Evolutionary conservation across 2,888 invertebrate species (phyloP).

Genomic region (Megamerina dolium): DNA sequence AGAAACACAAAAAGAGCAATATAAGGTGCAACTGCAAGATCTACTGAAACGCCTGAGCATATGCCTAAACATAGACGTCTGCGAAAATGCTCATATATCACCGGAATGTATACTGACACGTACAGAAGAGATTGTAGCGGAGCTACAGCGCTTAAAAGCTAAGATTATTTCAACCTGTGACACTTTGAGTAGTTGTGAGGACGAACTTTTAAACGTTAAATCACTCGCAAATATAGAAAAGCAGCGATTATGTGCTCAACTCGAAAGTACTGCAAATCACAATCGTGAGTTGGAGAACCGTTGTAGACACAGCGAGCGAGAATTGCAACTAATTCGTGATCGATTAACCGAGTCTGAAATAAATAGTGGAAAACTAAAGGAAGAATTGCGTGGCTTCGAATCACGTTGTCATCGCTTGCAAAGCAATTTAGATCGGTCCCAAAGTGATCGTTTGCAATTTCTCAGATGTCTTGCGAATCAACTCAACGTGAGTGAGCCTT

Average conservation of each 20-base stretch:
- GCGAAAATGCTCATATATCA: constrained; percentile 60
- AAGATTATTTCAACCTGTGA: constrained; percentile 50
- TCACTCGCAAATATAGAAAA: constrained; percentile 55
- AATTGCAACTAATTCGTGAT: constrained; percentile 65
- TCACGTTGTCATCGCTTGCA: constrained; percentile 48
- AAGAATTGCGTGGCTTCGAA: constrained; percentile 48
- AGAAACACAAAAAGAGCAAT: constrained; percentile 69
- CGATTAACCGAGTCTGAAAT: constrained; percentile 69
- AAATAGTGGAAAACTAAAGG: constrained; percentile 54
- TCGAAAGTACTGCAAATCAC: constrained; percentile 51
- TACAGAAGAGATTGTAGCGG: constrained; percentile 72
- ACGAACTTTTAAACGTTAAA: constrained; percentile 44
- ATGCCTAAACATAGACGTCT: constrained; percentile 66
- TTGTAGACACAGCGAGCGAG: constrained; percentile 68
- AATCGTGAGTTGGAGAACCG: constrained; percentile 67
- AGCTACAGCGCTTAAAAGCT: constrained; percentile 59
- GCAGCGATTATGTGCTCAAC: constrained; percentile 67
- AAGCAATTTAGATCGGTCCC: constrained; percentile 44
- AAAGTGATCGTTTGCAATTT: constrained; percentile 47
- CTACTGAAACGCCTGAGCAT: constrained; percentile 65
- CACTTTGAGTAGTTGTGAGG: constrained; percentile 48
- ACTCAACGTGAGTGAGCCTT: constrained; percentile 67
- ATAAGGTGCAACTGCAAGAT: constrained; percentile 61
- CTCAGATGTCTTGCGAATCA: constrained; percentile 40
- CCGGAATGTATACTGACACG: constrained; percentile 70